Base-by-base conservation (phyloP, 2,797 vertebrate genomes). In the Buphagus erythrorhynchus region DNA sequence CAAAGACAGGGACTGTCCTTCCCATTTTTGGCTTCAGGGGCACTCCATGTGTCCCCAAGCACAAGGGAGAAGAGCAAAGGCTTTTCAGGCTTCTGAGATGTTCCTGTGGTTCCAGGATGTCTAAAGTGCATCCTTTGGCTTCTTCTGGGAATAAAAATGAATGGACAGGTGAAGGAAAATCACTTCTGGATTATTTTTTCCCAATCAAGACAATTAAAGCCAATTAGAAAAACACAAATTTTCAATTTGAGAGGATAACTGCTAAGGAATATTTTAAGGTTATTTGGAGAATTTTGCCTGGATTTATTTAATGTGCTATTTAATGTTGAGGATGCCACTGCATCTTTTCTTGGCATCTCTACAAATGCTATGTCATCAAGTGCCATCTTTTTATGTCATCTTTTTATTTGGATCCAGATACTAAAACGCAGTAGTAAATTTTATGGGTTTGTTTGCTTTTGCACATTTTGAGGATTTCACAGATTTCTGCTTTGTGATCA, bases 11-110 rank as follows among this genome's bases (percentile, higher is more conserved):
- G 31, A 25, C 6, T 77, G 26, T 58, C 22, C 12, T 74, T 38
- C 59, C 25, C 3, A 2, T 13, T 59, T 79, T 10, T 36, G 13
- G 7, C 36, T 55, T 15, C 19, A 49, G 48, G 10, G 11, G 36
- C 1, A 0, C 10, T 9, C 14, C n/a, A 0, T 22, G 5, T 19
- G 6, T 43, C 13, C 35, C 20, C 29, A 15, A n/a, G 6, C 5
- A 21, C 48, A 15, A 49, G n/a, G 40, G 2, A 61, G 14, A 11
- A 19, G 8, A 5, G 13, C 24, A 33, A 45, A 17, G 45, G 5
- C 49, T 59, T 1, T 5, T n/a, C 28, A 36, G 59, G 36, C 5
- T 63, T 38, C 55, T n/a, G 36, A 25, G 0, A 0, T 3, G 4
- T 28, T 62, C 63, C 24, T 6, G 2, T 29, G 36, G 13, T 45